Conservation (phyloP, 2,888 invertebrate species). For the Acrobasis consociella region DNA sequence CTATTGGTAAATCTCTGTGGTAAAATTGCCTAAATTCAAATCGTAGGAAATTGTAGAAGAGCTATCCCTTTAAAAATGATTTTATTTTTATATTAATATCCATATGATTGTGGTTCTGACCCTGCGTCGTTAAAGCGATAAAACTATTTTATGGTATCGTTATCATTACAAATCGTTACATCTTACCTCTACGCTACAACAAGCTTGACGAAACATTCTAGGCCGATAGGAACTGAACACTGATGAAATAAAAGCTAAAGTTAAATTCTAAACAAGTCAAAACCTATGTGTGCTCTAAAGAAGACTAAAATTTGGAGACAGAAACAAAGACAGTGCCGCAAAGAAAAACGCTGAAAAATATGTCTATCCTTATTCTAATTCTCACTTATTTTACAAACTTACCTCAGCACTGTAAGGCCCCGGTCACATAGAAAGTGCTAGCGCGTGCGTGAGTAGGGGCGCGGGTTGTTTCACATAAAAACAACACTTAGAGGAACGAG, state of each 20-base stretch:
- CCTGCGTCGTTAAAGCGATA: conserved; percentile 81
- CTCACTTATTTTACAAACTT: conserved; percentile 74
- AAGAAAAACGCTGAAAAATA: conserved; percentile 46
- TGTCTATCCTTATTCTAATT: conserved; percentile 54
- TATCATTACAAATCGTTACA: conserved; percentile 62
- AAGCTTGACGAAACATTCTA: conserved; percentile 73
- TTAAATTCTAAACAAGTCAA: conserved; percentile 35
- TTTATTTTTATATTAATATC: conserved; percentile 53
- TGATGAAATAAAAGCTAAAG: conserved; percentile 48
- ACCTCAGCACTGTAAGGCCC: conserved; percentile 52
- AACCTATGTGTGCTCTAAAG: conserved; percentile 52
- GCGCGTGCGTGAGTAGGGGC: not conserved
- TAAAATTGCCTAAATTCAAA: conserved; percentile 37
- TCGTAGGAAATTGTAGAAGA: conserved; percentile 52
- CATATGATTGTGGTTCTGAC: conserved; percentile 75
- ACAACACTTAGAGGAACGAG: not conserved
- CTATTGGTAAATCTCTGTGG: conserved; percentile 32
- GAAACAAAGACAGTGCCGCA: conserved; percentile 42
- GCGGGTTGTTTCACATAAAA: not conserved
- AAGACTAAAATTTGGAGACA: conserved; percentile 42
- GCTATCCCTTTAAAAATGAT: conserved; percentile 66
- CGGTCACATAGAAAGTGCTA: not conserved
- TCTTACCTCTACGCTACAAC: conserved; percentile 56
- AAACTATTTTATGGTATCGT: conserved; percentile 65
- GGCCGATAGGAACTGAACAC: conserved; percentile 79